Percentiles rank a stretch among this genome's conserved stretches.
Evolutionary conservation across 1,140 invertebrate species (phyloP).

Genomic region (Caenorhabditis remanei): DNA sequence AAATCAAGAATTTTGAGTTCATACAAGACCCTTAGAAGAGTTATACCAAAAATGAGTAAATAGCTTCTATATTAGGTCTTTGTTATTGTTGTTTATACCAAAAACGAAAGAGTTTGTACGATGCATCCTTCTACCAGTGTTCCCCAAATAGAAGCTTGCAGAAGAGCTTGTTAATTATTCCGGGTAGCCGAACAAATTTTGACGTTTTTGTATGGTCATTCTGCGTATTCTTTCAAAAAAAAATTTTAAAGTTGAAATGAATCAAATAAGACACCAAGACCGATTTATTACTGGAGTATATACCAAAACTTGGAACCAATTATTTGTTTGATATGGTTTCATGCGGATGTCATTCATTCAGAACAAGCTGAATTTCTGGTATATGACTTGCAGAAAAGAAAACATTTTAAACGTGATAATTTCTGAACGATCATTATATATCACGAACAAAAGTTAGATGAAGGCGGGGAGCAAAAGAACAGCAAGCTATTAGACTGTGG

Average conservation of each 20-base stretch:
- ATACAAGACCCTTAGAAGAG: background rate
- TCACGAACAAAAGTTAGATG: background rate
- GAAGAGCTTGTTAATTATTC: conserved; percentile 20
- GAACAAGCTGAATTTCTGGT: background rate
- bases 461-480: background rate
- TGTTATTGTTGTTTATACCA: conserved; percentile 3
- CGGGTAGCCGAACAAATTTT: background rate
- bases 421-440: background rate
- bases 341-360: background rate
- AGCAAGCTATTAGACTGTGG: background rate
- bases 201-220: background rate
- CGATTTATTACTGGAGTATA: background rate
- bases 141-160: conserved; percentile 10
- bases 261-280: background rate
- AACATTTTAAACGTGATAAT: background rate
- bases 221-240: background rate
- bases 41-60: background rate
- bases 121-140: conserved; percentile 7
- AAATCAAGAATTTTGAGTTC: background rate
- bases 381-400: background rate
- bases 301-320: background rate
- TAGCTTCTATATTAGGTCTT: background rate
- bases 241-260: too few species aligned
- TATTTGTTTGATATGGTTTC: conserved; percentile 8
- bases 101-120: background rate